Evolutionary conservation across 2,888 invertebrate species (phyloP).

Genomic region (Cremastinae sp.): DNA sequence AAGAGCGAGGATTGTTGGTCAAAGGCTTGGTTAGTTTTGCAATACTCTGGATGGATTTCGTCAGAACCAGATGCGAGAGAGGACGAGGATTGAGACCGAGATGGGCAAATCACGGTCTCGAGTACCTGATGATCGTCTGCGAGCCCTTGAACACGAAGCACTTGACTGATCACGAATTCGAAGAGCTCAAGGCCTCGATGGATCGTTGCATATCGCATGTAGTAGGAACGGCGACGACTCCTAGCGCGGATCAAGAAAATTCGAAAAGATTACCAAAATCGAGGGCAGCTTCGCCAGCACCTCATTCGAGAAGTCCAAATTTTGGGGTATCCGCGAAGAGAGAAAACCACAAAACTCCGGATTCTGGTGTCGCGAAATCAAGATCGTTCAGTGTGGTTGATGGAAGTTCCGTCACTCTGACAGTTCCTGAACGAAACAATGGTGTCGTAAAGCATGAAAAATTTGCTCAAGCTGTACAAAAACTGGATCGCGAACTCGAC

Average conservation of each 20-base stretch:
- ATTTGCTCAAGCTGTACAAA: constrained; percentile 81
- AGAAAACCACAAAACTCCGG: constrained; percentile 67
- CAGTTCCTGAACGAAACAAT: constrained; percentile 63
- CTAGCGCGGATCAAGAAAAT: constrained; percentile 65
- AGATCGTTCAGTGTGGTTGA: constrained; percentile 61
- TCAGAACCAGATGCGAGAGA: constrained; percentile 90
- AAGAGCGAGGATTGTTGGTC: constrained; percentile 81
- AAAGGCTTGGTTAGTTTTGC: constrained; percentile 86
- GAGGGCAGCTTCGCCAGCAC: constrained; percentile 73
- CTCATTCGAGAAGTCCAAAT: constrained; percentile 67
- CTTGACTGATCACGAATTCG: constrained; percentile 89
- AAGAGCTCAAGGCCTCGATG: constrained; percentile 88
- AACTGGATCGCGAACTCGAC: constrained; percentile 86
- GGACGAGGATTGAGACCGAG: constrained; percentile 90
- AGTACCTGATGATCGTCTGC: constrained; percentile 92
- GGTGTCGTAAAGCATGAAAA: constrained; percentile 71
- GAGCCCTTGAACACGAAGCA: constrained; percentile 91
- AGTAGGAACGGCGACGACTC: constrained; percentile 84
- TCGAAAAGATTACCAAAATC: constrained; percentile 70
- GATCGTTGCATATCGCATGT: constrained; percentile 94
- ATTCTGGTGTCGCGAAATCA: constrained; percentile 50
- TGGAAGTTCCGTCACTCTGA: constrained; percentile 62
- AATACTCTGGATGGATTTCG: constrained; percentile 94
- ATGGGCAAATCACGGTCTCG: constrained; percentile 94
- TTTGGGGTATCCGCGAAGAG: constrained; percentile 65